Evolutionary conservation across 2,888 invertebrate species (phyloP).

Genomic region (Cerceris ruficornis): DNA sequence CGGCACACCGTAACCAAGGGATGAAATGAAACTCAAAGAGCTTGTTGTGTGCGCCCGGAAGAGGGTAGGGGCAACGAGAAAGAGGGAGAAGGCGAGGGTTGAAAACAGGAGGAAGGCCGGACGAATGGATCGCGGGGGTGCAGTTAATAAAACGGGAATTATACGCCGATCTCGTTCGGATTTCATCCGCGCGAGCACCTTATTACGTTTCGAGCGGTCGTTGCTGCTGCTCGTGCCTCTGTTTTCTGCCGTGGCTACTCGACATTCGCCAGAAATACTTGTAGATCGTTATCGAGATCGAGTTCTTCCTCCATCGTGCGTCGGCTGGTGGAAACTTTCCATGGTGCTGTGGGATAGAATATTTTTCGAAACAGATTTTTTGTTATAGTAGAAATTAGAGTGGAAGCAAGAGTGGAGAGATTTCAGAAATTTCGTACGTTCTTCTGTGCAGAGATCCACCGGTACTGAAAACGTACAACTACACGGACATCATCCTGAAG

Average conservation of each 20-base stretch:
- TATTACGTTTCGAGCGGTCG: conserved; percentile 58
- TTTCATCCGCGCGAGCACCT: conserved; percentile 62
- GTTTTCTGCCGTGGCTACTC: neutral
- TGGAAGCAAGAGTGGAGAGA: neutral
- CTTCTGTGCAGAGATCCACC: conserved; percentile 89
- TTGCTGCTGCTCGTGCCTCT: conserved; percentile 7
- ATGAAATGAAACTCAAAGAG: conserved; percentile 68
- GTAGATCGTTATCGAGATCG: conserved; percentile 21
- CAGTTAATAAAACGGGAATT: conserved; percentile 69
- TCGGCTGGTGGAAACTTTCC: neutral
- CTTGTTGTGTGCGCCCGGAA: conserved; percentile 41
- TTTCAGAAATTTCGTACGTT: neutral
- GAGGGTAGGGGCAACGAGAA: conserved; percentile 13
- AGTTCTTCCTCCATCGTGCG: neutral
- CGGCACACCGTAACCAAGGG: conserved; percentile 69
- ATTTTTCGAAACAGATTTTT: neutral
- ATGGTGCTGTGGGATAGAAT: neutral
- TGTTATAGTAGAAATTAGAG: neutral
- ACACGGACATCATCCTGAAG: conserved; percentile 91
- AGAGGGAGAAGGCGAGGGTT: conserved; percentile 16
- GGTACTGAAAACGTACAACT: conserved; percentile 88
- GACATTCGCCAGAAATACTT: conserved; percentile 1
- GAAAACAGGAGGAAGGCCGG: conserved; percentile 51
- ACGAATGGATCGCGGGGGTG: conserved; percentile 54
- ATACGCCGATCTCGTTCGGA: conserved; percentile 66